Evolutionary conservation across 2,888 invertebrate genomes (phyloP).

Genomic region (Dicyrtoma fusca): DNA sequence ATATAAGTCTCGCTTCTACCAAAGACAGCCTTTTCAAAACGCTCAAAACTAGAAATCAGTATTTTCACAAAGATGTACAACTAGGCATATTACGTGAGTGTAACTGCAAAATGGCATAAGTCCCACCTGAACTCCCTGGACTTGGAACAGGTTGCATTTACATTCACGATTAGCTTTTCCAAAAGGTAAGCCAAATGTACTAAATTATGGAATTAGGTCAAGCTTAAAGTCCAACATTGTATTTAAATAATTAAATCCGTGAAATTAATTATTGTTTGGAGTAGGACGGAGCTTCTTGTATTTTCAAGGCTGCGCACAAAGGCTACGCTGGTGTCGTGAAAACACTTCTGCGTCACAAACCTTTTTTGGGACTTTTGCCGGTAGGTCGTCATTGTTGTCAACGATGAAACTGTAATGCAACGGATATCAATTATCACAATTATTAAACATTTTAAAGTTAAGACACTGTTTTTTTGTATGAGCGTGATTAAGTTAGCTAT

Average conservation of each 20-base stretch:
- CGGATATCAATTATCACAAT: neutral
- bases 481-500: neutral
- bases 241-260: neutral
- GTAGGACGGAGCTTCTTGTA: conserved; percentile 89
- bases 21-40: too few relatives aligned
- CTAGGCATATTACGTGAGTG: too few relatives aligned
- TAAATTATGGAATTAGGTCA: too few relatives aligned
- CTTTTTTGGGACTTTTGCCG: conserved; percentile 79
- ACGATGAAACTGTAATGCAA: too few relatives aligned
- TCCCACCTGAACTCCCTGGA: neutral
- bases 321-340: conserved; percentile 85
- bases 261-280: neutral
- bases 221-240: neutral
- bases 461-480: neutral
- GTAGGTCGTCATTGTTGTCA: too few relatives aligned
- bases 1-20: too few relatives aligned
- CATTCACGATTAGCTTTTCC: too few relatives aligned
- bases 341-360: conserved; percentile 79
- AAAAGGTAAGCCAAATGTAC: too few relatives aligned
- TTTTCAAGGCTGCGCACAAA: conserved; percentile 94
- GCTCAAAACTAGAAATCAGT: too few relatives aligned
- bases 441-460: neutral
- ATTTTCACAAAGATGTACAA: too few relatives aligned
- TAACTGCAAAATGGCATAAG: neutral
- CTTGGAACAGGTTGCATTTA: neutral